These are phyloP conservation scores for Anoplius nigerrimus DNA, from an alignment of 2,888 invertebrate species.

Conservation along the genomic window DNA sequence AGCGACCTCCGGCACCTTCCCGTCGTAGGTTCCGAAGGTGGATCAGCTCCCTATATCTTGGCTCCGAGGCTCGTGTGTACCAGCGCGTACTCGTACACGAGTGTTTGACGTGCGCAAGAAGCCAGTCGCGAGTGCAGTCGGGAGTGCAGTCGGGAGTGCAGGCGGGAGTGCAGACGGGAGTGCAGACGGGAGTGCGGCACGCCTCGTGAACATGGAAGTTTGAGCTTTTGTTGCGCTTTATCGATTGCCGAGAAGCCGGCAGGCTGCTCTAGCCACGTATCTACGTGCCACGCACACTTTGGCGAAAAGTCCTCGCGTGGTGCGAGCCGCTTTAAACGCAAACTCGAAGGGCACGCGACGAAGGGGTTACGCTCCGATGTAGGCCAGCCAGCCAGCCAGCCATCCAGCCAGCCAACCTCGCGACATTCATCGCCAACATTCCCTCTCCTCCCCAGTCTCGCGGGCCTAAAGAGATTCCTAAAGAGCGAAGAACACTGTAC, in stretches of 20 bases:
- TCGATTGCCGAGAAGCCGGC: constrained; percentile 39
- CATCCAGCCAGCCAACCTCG: too few species aligned
- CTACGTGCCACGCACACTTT: background rate
- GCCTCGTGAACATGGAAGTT: constrained; percentile 42
- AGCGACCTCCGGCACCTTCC: background rate
- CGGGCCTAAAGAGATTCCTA: too few species aligned
- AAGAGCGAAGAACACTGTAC: too few species aligned
- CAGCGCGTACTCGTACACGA: constrained; percentile 32
- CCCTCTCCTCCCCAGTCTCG: too few species aligned
- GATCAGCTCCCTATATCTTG: constrained; percentile 9
- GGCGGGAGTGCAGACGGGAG: background rate
- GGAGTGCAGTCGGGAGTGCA: constrained; percentile 11
- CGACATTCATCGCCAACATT: too few species aligned
- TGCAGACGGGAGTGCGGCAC: constrained; percentile 3
- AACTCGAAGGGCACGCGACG: too few species aligned
- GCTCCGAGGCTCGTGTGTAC: constrained; percentile 36
- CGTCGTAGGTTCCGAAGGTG: background rate
- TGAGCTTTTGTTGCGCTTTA: constrained; percentile 51
- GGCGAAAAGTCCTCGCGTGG: too few species aligned
- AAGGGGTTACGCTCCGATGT: too few species aligned
- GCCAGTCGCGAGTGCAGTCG: constrained; percentile 6
- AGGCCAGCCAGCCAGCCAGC: too few species aligned
- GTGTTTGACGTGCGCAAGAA: constrained; percentile 18
- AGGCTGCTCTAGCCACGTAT: too few species aligned
- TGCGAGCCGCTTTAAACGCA: too few species aligned